These are phyloP conservation scores for Drosophila sp. DNA, from an alignment of 1,140 invertebrate genomes.

Conservation along the genomic window DNA sequence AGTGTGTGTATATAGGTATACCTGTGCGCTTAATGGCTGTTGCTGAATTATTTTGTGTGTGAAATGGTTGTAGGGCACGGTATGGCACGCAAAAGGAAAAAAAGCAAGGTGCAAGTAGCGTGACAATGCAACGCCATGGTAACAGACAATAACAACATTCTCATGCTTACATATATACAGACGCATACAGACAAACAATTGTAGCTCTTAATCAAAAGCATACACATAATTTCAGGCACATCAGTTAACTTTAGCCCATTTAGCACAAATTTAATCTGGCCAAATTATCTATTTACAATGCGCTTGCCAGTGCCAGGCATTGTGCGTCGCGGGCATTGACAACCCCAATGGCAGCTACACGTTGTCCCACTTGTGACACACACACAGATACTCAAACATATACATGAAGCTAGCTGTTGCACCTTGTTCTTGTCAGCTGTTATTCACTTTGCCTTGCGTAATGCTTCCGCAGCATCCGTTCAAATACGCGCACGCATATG, in stretches of 20 bases:
- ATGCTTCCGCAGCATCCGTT: slow-evolving; percentile 55
- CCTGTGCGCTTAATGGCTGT: slow-evolving; percentile 21
- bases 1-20: slow-evolving; percentile 23
- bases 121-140: slow-evolving; percentile 76
- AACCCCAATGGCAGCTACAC: slow-evolving; percentile 17
- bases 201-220: slow-evolving; percentile 36
- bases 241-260: slow-evolving; percentile 60
- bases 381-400: slow-evolving; percentile 19
- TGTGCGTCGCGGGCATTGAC: slow-evolving; percentile 59
- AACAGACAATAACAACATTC: slow-evolving; percentile 52
- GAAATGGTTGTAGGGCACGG: slow-evolving; percentile 66
- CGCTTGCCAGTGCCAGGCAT: slow-evolving; percentile 54
- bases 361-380: slow-evolving; percentile 64
- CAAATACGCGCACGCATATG: slow-evolving; percentile 34
- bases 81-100: slow-evolving; percentile 51
- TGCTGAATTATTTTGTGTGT: slow-evolving; percentile 17
- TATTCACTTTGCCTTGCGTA: slow-evolving; percentile 51
- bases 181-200: background rate
- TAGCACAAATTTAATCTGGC: slow-evolving; percentile 67
- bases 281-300: slow-evolving; percentile 61
- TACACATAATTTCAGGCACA: slow-evolving; percentile 12
- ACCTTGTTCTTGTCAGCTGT: slow-evolving; percentile 52
- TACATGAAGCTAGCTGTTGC: slow-evolving; percentile 44
- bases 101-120: slow-evolving; percentile 71
- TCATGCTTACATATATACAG: slow-evolving; percentile 8